These are phyloP conservation scores for Danio choprae DNA, from an alignment of 2,797 vertebrate genomes.

Conservation along the genomic window DNA sequence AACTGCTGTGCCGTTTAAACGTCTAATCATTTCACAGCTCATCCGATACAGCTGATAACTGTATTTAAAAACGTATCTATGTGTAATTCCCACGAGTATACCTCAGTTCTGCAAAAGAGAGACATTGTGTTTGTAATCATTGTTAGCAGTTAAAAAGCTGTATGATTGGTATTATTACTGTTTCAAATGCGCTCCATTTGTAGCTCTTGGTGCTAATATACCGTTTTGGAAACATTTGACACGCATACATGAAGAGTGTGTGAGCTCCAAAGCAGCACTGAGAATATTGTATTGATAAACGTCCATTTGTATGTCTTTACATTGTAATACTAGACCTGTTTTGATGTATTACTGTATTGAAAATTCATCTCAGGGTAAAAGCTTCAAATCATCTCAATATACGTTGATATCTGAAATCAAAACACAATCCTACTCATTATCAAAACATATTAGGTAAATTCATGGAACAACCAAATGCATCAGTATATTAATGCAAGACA, in stretches of 20 bases:
- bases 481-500: neutral
- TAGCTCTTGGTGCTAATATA: constrained; percentile 44
- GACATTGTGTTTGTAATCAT: constrained; percentile 51
- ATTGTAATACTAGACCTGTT: constrained; percentile 56
- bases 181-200: constrained; percentile 19
- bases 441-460: neutral
- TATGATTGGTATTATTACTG: constrained; percentile 60
- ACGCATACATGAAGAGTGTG: constrained; percentile 51
- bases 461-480: constrained; percentile 6
- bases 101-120: constrained; percentile 20
- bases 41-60: constrained; percentile 27
- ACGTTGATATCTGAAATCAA: neutral
- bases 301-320: constrained; percentile 42
- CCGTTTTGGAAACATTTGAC: constrained; percentile 41
- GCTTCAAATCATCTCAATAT: constrained; percentile 45
- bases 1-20: constrained; percentile 11
- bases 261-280: constrained; percentile 66
- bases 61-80: constrained; percentile 22
- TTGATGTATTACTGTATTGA: constrained; percentile 66
- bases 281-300: constrained; percentile 53
- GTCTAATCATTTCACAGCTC: constrained; percentile 19
- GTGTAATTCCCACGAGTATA: constrained; percentile 13
- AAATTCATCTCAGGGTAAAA: constrained; percentile 74
- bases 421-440: neutral
- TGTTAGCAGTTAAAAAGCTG: constrained; percentile 58